phyloP scores from a whole-genome alignment of 1,140 invertebrate species.

The Hypothenemus hampei region DNA sequence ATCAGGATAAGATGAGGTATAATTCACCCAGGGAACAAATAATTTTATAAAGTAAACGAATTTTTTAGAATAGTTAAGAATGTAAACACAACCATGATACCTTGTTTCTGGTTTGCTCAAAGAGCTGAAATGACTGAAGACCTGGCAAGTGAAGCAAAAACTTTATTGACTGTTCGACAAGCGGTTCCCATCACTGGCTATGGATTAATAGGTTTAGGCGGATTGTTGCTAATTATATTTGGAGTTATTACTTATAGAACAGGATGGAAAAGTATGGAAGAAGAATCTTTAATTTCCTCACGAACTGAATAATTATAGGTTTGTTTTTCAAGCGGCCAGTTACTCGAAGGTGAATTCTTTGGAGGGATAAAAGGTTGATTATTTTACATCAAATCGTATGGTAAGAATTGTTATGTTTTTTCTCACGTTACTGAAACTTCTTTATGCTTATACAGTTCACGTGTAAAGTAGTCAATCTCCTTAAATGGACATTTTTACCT shows the following conservation, averaged over 20 bases:
- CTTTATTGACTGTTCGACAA: slow-evolving; percentile 48
- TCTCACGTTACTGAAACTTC: too few relatives aligned
- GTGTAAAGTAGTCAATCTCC: too few relatives aligned
- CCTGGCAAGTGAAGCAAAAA: slow-evolving; percentile 53
- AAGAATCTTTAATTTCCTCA: slow-evolving; percentile 30
- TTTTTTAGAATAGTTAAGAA: slow-evolving; percentile 52
- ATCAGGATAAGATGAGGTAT: too few relatives aligned
- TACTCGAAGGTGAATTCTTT: slow-evolving; percentile 8
- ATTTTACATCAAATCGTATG: too few relatives aligned
- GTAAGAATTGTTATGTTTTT: too few relatives aligned
- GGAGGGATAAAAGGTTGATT: too few relatives aligned
- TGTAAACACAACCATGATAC: slow-evolving; percentile 55
- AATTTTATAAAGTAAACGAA: too few relatives aligned
- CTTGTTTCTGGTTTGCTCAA: slow-evolving; percentile 73
- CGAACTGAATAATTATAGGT: background rate
- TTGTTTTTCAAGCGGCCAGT: slow-evolving; percentile 14
- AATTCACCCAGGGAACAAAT: too few relatives aligned
- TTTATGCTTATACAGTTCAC: too few relatives aligned
- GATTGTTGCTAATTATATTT: slow-evolving; percentile 47
- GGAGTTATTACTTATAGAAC: slow-evolving; percentile 45
- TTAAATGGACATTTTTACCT: too few relatives aligned
- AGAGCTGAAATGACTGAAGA: slow-evolving; percentile 55
- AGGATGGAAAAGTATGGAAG: slow-evolving; percentile 41
- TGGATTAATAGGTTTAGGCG: slow-evolving; percentile 49
- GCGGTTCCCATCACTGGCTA: slow-evolving; percentile 52